These are phyloP conservation scores for Cheracebus regulus DNA, from an alignment of 2,797 vertebrate genomes.

Conservation along the genomic window DNA sequence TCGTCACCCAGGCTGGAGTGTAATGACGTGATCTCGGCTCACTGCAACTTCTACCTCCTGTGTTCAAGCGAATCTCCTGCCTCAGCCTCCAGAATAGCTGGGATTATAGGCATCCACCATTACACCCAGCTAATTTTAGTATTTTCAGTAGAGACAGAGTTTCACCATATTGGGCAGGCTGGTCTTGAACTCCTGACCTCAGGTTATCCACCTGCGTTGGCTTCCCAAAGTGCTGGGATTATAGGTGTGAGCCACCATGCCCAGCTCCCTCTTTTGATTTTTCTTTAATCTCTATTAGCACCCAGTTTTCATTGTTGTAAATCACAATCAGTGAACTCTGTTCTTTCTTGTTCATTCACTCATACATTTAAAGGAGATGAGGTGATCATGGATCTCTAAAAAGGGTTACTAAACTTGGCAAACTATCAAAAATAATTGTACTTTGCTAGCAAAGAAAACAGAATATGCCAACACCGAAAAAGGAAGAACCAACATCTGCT, in stretches of 20 bases:
- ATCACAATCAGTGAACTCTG: not conserved
- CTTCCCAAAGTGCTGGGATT: no score
- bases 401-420: conserved; percentile 1
- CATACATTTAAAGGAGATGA: not conserved
- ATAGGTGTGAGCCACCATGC: no score
- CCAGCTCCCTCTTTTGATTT: no score
- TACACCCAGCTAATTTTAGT: not conserved
- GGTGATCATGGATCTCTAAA: conserved; percentile 5
- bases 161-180: not conserved
- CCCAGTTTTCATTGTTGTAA: conserved; percentile 30
- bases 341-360: conserved; percentile 16
- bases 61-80: not conserved
- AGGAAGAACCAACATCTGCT: not conserved
- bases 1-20: not conserved
- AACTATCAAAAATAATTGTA: conserved; percentile 18
- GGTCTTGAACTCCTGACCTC: not conserved
- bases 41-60: not conserved
- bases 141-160: not conserved
- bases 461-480: conserved; percentile 29
- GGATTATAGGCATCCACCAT: not conserved
- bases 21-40: not conserved
- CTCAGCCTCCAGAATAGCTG: not conserved
- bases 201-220: not conserved
- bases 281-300: not conserved
- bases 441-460: conserved; percentile 34